Evolutionary conservation across 2,888 invertebrate genomes (phyloP).

Genomic region (Trypoxylon attenuatum): DNA sequence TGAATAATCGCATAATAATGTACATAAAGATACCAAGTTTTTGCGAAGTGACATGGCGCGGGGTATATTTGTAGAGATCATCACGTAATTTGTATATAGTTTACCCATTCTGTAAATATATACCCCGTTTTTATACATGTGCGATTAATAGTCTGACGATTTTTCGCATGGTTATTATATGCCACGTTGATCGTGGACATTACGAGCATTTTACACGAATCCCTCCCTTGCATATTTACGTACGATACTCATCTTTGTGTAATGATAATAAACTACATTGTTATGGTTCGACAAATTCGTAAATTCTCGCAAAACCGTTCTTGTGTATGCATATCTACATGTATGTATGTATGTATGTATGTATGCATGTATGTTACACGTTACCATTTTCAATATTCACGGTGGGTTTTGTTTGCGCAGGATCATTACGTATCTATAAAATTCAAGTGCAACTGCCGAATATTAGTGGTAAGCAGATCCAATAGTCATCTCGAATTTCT

Average conservation of each 20-base stretch:
- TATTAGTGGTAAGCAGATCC: too few species aligned
- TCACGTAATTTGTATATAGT: conserved; percentile 40
- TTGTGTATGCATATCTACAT: too few species aligned
- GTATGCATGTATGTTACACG: too few species aligned
- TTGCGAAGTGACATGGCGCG: conserved; percentile 27
- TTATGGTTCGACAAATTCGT: too few species aligned
- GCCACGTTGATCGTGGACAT: conserved; percentile 47
- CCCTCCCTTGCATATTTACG: conserved; percentile 34
- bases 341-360: too few species aligned
- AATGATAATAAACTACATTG: conserved; percentile 46
- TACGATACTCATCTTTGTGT: conserved; percentile 38
- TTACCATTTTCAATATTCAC: too few species aligned
- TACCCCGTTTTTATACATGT: conserved; percentile 27
- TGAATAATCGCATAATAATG: conserved; percentile 21
- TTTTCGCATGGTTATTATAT: conserved; percentile 16
- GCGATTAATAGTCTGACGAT: conserved; percentile 16
- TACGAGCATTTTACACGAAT: conserved; percentile 20
- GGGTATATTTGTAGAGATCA: conserved; percentile 21
- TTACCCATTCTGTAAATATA: conserved; percentile 17
- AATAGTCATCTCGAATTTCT: too few species aligned
- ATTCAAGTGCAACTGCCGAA: too few species aligned
- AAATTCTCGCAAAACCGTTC: too few species aligned
- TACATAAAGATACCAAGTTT: conserved; percentile 32
- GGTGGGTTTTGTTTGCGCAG: too few species aligned
- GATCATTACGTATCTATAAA: too few species aligned